phyloP scores from a whole-genome alignment of 1,140 invertebrate species.

The Drosophila nikananu region DNA sequence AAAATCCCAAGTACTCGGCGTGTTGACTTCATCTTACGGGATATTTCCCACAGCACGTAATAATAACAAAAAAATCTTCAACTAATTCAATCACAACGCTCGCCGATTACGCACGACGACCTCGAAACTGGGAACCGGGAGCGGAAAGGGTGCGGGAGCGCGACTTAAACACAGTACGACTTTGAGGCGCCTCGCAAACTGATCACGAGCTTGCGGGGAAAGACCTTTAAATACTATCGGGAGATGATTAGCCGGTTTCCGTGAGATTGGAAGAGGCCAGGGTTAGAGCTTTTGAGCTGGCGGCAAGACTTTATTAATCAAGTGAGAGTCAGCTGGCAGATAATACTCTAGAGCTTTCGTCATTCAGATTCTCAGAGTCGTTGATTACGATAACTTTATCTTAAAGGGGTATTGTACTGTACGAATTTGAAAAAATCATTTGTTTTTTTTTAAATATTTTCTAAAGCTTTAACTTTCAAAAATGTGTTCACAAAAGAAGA shows the following conservation, averaged over 20 bases:
- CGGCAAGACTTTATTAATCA: not conserved
- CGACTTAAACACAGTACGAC: not conserved
- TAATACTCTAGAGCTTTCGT: slow-evolving; percentile 7
- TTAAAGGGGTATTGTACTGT: no score
- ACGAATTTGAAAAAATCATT: no score
- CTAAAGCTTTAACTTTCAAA: no score
- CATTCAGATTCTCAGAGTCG: not conserved
- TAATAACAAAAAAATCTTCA: slow-evolving; percentile 14
- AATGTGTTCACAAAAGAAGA: no score
- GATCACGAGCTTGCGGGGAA: slow-evolving; percentile 15
- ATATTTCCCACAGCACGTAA: slow-evolving; percentile 38
- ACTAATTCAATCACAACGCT: slow-evolving; percentile 26
- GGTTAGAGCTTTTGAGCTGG: slow-evolving; percentile 20
- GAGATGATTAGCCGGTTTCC: slow-evolving; percentile 27
- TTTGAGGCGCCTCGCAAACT: slow-evolving; percentile 14
- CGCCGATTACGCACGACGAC: slow-evolving; percentile 33
- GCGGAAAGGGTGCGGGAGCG: not conserved
- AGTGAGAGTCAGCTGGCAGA: not conserved
- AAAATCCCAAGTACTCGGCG: slow-evolving; percentile 32
- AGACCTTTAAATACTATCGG: slow-evolving; percentile 40
- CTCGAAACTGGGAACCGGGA: slow-evolving; percentile 33
- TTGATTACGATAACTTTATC: no score
- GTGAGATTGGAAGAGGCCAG: not conserved
- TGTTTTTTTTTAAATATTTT: no score
- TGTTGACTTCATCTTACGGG: slow-evolving; percentile 52